Conservation (phyloP, 2,797 vertebrate genomes). For the Moxostoma hubbsi region DNA sequence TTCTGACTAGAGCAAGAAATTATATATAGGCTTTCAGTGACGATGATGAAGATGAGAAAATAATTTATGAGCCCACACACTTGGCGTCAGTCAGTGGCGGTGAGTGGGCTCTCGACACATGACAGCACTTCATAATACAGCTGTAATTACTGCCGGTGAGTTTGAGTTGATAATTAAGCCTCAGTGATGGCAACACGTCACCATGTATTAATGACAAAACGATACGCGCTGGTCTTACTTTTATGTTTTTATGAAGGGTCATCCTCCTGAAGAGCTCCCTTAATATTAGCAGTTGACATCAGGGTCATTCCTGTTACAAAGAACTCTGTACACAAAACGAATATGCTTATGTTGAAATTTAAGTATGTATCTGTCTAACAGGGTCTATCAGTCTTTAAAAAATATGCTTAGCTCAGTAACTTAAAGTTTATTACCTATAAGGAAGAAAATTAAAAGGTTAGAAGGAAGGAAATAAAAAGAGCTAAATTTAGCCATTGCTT, state of each 20-base stretch:
- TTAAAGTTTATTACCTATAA: too few species aligned
- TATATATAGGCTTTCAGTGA: background rate
- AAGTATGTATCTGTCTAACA: too few species aligned
- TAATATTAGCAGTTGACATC: conserved; percentile 34
- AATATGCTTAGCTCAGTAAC: too few species aligned
- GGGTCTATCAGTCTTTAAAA: too few species aligned
- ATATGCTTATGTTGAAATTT: too few species aligned
- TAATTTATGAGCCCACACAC: conserved; percentile 42
- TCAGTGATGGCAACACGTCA: conserved; percentile 42
- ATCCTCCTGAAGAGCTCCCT: conserved; percentile 15
- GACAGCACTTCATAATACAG: conserved; percentile 40
- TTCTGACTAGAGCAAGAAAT: background rate
- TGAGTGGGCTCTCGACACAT: conserved; percentile 41
- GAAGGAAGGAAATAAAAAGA: too few species aligned
- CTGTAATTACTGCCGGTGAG: conserved; percentile 51
- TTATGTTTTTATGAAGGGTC: conserved; percentile 1
- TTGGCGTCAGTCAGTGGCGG: conserved; percentile 38
- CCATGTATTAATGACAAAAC: conserved; percentile 35
- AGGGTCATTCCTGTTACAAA: too few species aligned
- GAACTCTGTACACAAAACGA: too few species aligned
- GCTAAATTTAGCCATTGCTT: too few species aligned
- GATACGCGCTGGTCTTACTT: conserved; percentile 36
- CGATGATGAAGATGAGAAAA: conserved; percentile 32
- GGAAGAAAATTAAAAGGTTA: too few species aligned
- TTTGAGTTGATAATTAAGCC: conserved; percentile 54